Evolutionary conservation across 2,113 vertebrate genomes (phyloP).

Genomic region (Sarotherodon lohbergeri): DNA sequence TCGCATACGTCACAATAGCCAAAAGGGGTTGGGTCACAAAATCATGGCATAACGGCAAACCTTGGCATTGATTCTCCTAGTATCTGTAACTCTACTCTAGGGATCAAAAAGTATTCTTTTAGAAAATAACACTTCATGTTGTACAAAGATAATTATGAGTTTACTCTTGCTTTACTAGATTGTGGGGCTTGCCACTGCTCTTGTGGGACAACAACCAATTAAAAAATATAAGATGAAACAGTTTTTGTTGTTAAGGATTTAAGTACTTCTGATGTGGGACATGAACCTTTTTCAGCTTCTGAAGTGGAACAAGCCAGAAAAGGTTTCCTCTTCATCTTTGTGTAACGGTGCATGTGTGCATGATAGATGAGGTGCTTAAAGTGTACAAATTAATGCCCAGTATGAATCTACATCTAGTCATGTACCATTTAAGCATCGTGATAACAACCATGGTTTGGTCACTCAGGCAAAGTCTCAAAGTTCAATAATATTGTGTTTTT

Average conservation of each 20-base stretch:
- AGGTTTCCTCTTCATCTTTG: not conserved
- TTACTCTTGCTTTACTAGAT: not conserved
- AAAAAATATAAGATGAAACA: not conserved
- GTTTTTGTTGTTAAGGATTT: not conserved
- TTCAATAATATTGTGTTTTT: too few species aligned
- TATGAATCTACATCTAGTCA: too few species aligned
- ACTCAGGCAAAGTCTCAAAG: too few species aligned
- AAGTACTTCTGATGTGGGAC: not conserved
- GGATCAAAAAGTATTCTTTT: not conserved
- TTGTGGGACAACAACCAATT: not conserved
- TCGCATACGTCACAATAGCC: not conserved
- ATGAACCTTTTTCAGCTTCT: constrained; percentile 3
- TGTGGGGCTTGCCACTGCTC: not conserved
- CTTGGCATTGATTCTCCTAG: not conserved
- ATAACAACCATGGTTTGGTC: too few species aligned
- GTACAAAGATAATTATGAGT: not conserved
- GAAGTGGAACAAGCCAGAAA: not conserved
- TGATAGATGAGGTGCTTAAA: not conserved
- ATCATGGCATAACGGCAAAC: not conserved
- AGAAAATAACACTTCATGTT: not conserved
- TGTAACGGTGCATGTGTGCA: not conserved
- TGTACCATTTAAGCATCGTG: too few species aligned
- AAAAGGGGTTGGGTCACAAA: not conserved
- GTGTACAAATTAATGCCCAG: too few species aligned
- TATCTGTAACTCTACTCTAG: not conserved